Evolutionary conservation across 1,140 invertebrate genomes (phyloP).

Genomic region (Dufourea novaeangliae): DNA sequence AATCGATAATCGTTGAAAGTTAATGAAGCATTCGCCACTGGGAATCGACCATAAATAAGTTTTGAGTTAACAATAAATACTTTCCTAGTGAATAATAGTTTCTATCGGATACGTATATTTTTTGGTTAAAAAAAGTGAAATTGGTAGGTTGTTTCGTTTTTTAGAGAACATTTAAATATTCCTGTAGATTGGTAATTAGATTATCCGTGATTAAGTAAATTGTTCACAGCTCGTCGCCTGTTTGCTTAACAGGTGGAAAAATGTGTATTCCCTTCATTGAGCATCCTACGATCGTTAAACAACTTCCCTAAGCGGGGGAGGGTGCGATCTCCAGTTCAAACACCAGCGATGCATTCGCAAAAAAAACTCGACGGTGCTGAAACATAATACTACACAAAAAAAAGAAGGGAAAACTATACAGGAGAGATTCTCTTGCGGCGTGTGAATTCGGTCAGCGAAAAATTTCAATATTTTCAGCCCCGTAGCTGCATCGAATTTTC

Average conservation of each 20-base stretch:
- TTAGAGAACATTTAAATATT: not conserved
- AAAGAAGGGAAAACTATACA: not conserved
- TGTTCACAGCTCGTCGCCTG: not conserved
- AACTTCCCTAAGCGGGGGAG: not conserved
- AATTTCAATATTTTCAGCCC: not conserved
- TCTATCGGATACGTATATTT: too few species aligned
- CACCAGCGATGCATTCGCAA: not conserved
- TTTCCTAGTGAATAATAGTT: too few species aligned
- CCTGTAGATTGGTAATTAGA: not conserved
- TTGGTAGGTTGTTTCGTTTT: too few species aligned
- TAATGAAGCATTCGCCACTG: too few species aligned
- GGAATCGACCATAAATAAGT: too few species aligned
- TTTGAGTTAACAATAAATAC: too few species aligned
- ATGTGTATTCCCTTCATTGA: not conserved
- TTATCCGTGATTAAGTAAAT: not conserved
- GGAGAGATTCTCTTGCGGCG: not conserved
- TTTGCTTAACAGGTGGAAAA: constrained; percentile 2
- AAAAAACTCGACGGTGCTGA: not conserved
- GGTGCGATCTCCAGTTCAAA: constrained; percentile 3
- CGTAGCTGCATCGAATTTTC: not conserved
- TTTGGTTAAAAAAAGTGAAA: too few species aligned
- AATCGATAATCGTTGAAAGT: too few species aligned
- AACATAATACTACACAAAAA: not conserved
- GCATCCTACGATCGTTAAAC: not conserved
- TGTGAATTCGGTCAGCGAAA: not conserved